Percentiles rank a stretch among this genome's conserved stretches.
These are phyloP conservation scores for Hirundo rustica DNA, from an alignment of 2,797 vertebrate genomes.

Conservation along the genomic window DNA sequence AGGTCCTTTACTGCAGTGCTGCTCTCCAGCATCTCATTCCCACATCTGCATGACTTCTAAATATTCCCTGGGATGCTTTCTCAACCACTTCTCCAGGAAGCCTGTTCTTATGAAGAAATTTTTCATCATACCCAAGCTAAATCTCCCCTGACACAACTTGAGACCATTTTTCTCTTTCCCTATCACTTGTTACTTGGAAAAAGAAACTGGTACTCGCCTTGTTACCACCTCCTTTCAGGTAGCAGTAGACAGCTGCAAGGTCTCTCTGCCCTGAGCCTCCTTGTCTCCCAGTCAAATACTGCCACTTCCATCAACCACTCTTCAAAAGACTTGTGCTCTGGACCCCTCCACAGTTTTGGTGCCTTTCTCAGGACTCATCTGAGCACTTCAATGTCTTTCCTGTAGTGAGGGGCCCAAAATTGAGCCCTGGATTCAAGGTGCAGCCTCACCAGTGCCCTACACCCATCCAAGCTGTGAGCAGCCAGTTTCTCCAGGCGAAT, in stretches of 20 bases:
- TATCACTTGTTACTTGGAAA: not conserved
- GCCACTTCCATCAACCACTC: not conserved
- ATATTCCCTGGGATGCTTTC: not conserved
- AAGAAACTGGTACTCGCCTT: not conserved
- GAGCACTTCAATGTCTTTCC: not conserved
- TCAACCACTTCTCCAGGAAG: not conserved
- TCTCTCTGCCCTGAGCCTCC: not conserved
- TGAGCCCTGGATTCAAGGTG: not conserved
- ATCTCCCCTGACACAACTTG: not conserved
- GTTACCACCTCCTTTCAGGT: not conserved
- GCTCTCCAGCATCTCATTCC: not conserved
- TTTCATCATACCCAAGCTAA: not conserved
- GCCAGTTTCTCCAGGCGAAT: not conserved
- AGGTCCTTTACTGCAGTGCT: not conserved
- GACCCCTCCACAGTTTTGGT: not conserved
- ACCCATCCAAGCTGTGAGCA: not conserved
- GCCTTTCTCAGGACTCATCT: not conserved
- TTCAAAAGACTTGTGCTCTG: not conserved
- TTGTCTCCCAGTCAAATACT: not conserved
- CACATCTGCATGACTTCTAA: not conserved
- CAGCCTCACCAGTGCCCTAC: rapidly evolving
- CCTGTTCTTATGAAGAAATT: not conserved
- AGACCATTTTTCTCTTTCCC: not conserved
- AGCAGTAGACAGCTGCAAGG: not conserved
- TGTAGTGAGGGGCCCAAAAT: rapidly evolving